phyloP scores from a whole-genome alignment of 2,113 vertebrate genomes.

The Erythrocercus mccallii region DNA sequence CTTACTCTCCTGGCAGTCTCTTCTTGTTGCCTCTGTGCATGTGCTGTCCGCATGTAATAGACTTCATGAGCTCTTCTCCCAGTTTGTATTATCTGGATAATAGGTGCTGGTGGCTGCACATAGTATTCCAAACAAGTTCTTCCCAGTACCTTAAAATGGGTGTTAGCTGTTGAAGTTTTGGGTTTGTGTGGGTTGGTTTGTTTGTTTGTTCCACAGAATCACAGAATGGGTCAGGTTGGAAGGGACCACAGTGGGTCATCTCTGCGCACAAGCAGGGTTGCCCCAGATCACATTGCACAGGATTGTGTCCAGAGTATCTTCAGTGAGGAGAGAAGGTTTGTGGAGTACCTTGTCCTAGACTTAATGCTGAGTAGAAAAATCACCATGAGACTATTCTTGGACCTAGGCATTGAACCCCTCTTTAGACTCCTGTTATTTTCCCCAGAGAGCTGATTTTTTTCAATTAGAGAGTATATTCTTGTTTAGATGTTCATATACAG shows the following conservation, averaged over 20 bases:
- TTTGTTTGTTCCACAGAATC: background rate
- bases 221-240: background rate
- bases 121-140: background rate
- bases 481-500: background rate
- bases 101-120: background rate
- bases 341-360: background rate
- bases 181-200: background rate
- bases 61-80: accelerated
- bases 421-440: background rate
- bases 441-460: background rate
- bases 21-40: background rate
- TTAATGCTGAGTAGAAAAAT: background rate
- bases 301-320: background rate
- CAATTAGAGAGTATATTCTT: background rate
- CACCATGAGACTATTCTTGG: background rate
- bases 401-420: background rate
- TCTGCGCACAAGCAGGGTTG: background rate
- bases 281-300: background rate
- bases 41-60: background rate
- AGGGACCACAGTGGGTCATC: background rate
- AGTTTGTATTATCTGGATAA: accelerated
- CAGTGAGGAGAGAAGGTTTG: background rate
- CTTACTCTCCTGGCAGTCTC: background rate
- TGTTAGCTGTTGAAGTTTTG: background rate
- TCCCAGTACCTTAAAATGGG: background rate